Evolutionary conservation across 30 jellyfish, hydroid and myxozoan species (phyloP), one percentile per base, ranked within the genome.

Genomic region (Aurelia sp.): DNA sequence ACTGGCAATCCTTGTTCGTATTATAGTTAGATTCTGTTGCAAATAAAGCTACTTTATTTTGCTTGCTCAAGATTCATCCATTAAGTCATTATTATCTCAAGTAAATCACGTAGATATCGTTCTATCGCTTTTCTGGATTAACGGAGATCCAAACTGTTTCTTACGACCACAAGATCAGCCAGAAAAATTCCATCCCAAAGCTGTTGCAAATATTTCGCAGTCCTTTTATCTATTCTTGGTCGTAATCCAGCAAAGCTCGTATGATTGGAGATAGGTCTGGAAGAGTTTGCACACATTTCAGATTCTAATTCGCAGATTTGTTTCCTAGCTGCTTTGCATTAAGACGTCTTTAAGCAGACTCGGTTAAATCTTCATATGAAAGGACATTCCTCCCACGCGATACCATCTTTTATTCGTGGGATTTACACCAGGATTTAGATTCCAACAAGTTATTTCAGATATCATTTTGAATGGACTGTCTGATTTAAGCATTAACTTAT

Each of bases 201-300:
- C 85, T 82, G 91, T 82, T 82, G 85, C 91, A 82, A 70, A 67
- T 70, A 70, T 47, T 77, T 82, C 91, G 91, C 91, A 44, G 15
- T 58, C 91, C 72, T 67, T 82, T 82, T 77, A 67, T 82, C 91
- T 67, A 38, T 82, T 82, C 82, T 82, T 68, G 53, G 24, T 53
- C 59, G 35, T 64, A 60, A 81, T 81, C 91, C 67, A 31, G 17
- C 47, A 50, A 67, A 81, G 67, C 81, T 57, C 61, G 13, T 48
- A 63, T 62, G 76, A 78, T 63, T 78, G 89, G 73, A 61, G 65
- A 65, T n/a, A 51, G 80, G 65, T 63, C 78, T 47, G 8, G 12
- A 41, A 16, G 55, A 19, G 89, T 78, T 78, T 78, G 91, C 50
- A 18, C 64, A 47, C 63, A 22, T 47, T 81, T 52, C 76, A 55